Evolutionary conservation across 2,888 invertebrate genomes (phyloP).

Genomic region (Panopea generosa): DNA sequence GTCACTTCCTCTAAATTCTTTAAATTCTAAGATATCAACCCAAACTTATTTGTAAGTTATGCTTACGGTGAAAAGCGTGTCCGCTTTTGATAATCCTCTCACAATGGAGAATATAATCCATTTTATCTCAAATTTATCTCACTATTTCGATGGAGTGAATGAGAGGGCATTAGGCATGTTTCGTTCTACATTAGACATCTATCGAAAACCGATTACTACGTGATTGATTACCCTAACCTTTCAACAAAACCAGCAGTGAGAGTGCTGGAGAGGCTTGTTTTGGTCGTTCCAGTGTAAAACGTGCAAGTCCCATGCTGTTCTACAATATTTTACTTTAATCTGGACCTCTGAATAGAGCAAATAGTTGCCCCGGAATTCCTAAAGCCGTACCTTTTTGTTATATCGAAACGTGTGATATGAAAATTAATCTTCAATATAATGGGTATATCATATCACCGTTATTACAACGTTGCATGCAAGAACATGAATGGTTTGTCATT

Average conservation of each 20-base stretch:
- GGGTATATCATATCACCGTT: too few species aligned
- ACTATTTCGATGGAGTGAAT: slow-evolving; percentile 19
- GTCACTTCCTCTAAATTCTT: slow-evolving; percentile 16
- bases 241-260: slow-evolving; percentile 1
- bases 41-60: not conserved
- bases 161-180: slow-evolving; percentile 12
- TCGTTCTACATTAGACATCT: slow-evolving; percentile 38
- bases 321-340: too few species aligned
- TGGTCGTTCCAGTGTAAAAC: too few species aligned
- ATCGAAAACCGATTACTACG: slow-evolving; percentile 41
- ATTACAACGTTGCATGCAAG: too few species aligned
- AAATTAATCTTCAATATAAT: too few species aligned
- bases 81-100: slow-evolving; percentile 20
- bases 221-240: slow-evolving; percentile 43
- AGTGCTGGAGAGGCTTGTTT: too few species aligned
- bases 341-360: too few species aligned
- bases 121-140: slow-evolving; percentile 26
- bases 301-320: too few species aligned
- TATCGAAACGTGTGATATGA: too few species aligned
- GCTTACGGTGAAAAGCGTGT: slow-evolving; percentile 16
- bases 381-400: too few species aligned
- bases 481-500: too few species aligned
- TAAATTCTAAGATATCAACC: slow-evolving; percentile 21
- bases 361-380: too few species aligned
- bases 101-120: slow-evolving; percentile 29